Conservation (phyloP, 2,888 invertebrate genomes). For the Andrena trimmerana region DNA sequence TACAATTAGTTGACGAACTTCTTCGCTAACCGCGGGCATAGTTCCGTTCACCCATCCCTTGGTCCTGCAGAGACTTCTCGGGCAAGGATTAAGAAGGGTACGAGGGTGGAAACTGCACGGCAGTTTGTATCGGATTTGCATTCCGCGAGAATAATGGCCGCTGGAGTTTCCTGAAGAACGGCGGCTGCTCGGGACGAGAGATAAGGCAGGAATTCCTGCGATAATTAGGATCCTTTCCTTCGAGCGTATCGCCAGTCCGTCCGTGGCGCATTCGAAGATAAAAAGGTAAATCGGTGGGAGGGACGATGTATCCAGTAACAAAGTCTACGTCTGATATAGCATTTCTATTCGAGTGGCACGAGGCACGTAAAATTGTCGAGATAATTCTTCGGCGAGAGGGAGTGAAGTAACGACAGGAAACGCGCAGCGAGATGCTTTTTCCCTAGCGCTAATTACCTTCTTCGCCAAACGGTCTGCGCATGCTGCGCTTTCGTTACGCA, state of each 20-base stretch:
- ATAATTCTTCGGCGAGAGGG: slow-evolving; percentile 22
- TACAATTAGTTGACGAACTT: slow-evolving; percentile 50
- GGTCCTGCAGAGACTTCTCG: slow-evolving; percentile 22
- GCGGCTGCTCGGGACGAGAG: slow-evolving; percentile 37
- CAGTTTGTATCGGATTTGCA: slow-evolving; percentile 75
- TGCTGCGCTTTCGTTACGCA: slow-evolving; percentile 25
- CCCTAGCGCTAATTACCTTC: slow-evolving; percentile 51
- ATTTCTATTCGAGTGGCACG: neutral
- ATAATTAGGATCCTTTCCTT: slow-evolving; percentile 63
- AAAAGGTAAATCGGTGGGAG: slow-evolving; percentile 8
- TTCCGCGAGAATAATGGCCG: slow-evolving; percentile 69
- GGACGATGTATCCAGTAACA: slow-evolving; percentile 27
- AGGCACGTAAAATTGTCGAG: neutral
- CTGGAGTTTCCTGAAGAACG: slow-evolving; percentile 53
- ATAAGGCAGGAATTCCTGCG: slow-evolving; percentile 57
- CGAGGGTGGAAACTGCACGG: slow-evolving; percentile 62
- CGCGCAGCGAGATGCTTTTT: slow-evolving; percentile 17
- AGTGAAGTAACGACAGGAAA: slow-evolving; percentile 20
- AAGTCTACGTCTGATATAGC: neutral
- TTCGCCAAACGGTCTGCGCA: slow-evolving; percentile 51
- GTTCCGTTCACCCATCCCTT: slow-evolving; percentile 28
- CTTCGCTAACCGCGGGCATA: slow-evolving; percentile 49
- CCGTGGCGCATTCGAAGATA: slow-evolving; percentile 8
- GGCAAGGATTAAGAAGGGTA: slow-evolving; percentile 61
- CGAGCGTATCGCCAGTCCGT: slow-evolving; percentile 44